phyloP scores from a whole-genome alignment of 1,140 invertebrate genomes.

The Scaptomyza hsui region DNA sequence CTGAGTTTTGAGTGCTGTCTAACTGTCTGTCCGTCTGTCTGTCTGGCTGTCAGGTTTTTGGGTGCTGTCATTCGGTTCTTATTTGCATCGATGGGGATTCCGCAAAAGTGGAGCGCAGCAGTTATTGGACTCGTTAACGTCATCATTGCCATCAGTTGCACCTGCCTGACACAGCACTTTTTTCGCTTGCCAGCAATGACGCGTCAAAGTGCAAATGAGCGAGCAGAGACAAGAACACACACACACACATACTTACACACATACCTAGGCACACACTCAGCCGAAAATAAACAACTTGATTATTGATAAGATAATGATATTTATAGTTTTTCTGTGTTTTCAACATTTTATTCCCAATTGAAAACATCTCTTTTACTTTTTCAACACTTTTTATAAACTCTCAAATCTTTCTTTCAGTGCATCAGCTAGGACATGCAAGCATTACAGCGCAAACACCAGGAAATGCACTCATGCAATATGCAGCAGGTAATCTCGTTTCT shows the following conservation, averaged over 20 bases:
- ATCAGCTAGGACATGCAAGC: constrained; percentile 10
- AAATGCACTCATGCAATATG: constrained; percentile 81
- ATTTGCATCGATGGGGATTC: constrained; percentile 41
- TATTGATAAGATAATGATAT: neutral
- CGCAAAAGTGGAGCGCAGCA: constrained; percentile 19
- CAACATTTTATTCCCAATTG: too few species aligned
- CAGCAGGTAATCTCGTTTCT: constrained; percentile 82
- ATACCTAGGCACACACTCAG: neutral
- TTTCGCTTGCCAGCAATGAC: constrained; percentile 45
- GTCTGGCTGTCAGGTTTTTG: constrained; percentile 17
- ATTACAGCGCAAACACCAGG: constrained; percentile 57
- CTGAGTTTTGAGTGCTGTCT: constrained; percentile 15
- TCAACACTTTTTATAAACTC: too few species aligned
- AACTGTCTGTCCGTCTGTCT: neutral
- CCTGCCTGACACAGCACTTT: constrained; percentile 56
- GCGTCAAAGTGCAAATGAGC: constrained; percentile 79
- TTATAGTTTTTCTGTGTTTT: too few species aligned
- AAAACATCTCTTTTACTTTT: too few species aligned
- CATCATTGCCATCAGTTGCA: constrained; percentile 73
- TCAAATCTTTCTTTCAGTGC: neutral
- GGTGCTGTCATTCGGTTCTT: constrained; percentile 23
- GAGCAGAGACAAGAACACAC: neutral
- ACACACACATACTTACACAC: constrained; percentile 4
- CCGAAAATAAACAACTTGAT: neutral
- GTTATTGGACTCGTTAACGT: constrained; percentile 78